Evolutionary conservation across 1,140 invertebrate species (phyloP).

Genomic region (Temnothorax longispinosus): DNA sequence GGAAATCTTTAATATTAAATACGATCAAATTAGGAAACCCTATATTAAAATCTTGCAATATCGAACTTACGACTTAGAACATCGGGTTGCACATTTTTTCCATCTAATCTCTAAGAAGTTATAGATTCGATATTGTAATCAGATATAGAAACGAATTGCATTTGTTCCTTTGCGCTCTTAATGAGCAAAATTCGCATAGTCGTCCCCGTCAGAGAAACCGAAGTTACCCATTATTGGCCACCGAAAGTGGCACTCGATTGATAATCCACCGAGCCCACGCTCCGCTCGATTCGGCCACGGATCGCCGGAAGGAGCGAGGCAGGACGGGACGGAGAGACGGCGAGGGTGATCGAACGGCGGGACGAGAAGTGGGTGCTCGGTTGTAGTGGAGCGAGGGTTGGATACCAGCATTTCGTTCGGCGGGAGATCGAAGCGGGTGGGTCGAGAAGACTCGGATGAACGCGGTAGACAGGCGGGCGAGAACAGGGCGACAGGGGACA

Average conservation of each 20-base stretch:
- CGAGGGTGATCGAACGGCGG: constrained; percentile 39
- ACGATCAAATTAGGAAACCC: not conserved
- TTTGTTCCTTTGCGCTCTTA: not conserved
- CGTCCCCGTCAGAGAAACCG: constrained; percentile 20
- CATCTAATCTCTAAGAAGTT: not conserved
- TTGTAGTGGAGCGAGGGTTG: constrained; percentile 53
- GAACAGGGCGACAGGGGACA: constrained; percentile 71
- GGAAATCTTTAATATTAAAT: not conserved
- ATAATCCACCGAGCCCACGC: constrained; percentile 66
- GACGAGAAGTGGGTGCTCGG: constrained; percentile 50
- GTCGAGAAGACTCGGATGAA: constrained; percentile 63
- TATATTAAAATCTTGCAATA: not conserved
- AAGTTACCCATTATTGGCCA: constrained; percentile 67
- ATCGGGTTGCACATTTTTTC: not conserved
- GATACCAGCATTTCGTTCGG: constrained; percentile 41
- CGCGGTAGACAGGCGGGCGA: constrained; percentile 64
- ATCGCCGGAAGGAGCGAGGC: constrained; percentile 30
- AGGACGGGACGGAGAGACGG: not conserved
- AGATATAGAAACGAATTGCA: not conserved
- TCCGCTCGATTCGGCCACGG: constrained; percentile 67
- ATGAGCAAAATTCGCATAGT: constrained; percentile 36
- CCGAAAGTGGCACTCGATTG: constrained; percentile 74
- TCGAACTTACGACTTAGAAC: not conserved
- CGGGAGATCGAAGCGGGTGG: constrained; percentile 63
- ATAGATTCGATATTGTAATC: not conserved